Evolutionary conservation across 2,113 vertebrate genomes (phyloP), one percentile per base, ranked within the genome.

Genomic region (Panurus biarmicus): DNA sequence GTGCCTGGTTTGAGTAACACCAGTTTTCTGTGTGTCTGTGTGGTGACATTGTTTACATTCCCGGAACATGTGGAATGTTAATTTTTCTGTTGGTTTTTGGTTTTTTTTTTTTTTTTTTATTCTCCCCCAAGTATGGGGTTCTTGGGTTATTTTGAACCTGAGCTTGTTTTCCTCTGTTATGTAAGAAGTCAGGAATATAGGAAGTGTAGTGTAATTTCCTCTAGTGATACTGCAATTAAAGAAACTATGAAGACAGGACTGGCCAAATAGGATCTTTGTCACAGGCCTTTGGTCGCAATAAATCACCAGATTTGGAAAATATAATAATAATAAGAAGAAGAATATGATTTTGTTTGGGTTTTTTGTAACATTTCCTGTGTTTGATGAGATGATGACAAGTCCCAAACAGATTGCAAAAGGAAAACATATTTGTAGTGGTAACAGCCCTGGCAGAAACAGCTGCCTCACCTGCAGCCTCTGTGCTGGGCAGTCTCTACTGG

Each of bases 31-130:
- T 76, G 69, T 95, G 23, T 76, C 95, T 96, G 50, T 65, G 75
- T 77, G 82, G 88, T 93, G 85, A 93, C 84, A 45, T 90, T 94
- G 85, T 90, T 96, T 90, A 84, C 93, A 93, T 97, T 97, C 91
- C 94, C 96, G 91, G 87, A 97, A 73, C 78, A 90, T 73, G 60
- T 93, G 73, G 91, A 96, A 96, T 88, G 79, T 93, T 94, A 87
- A 91, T 83, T 94, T 94, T 96, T 76, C 44, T 76, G 31, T 29
- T 47, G 16, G 5, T 1, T 15, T 33, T n/a, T n/a, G n/a, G n/a
- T n/a, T n/a, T n/a, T n/a, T n/a, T n/a, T n/a, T n/a, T n/a, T n/a
- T n/a, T n/a, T n/a, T 48, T 45, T 15, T 54, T 36, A 17, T 44
- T 44, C 12, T 2, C 5, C 3, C 35, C 53, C 53, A 54, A 13